Evolutionary conservation across 2,113 vertebrate genomes (phyloP), one percentile per base, ranked within the genome.

Genomic region (Megalops atlanticus): DNA sequence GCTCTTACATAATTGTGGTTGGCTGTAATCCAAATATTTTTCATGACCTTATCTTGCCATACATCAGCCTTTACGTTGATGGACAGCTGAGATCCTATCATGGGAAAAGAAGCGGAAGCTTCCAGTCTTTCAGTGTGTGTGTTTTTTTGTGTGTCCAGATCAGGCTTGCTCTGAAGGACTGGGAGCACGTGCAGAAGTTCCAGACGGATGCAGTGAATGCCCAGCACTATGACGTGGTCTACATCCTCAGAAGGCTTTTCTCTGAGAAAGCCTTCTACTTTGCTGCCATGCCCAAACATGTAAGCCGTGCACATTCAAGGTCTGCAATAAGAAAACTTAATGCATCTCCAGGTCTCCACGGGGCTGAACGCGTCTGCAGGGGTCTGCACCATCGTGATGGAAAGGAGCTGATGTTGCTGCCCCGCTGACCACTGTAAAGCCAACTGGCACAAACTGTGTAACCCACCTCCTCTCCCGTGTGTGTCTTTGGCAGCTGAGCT

Each of bases 141-240:
- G n/a, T 24, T 0, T 11, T 11, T 81, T 2, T 75, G 74, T 54
- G 15, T 3, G 85, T 89, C 52, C 88, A 99, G 98, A 96, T 99
- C 84, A 93, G 95, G 77, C 77, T 98, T 0, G 92, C 96, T 0
- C 87, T 99, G 85, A 98, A 95, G 85, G 95, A 99, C 80, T 99
- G 97, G 97, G 85, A 91, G 40, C 94, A 97, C 68, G 86, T 97
- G 75, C 88, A 84, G 86, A 94, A 74, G 71, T 98, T 98, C 76
- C 92, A 96, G 75, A 94, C 91, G 72, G 97, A 98, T 27, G 92
- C 97, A 14, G 40, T 92, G 74, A 92, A 91, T 1, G 94, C 97
- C 1, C 94, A 96, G 77, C 97, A 99, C 88, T 91, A 94, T 0
- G 97, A 99, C 3, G 94, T 90, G 18, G 89, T 92, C 0, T 98